Conservation (phyloP, 1,140 invertebrate genomes). For the Stegodyphus dumicola region DNA sequence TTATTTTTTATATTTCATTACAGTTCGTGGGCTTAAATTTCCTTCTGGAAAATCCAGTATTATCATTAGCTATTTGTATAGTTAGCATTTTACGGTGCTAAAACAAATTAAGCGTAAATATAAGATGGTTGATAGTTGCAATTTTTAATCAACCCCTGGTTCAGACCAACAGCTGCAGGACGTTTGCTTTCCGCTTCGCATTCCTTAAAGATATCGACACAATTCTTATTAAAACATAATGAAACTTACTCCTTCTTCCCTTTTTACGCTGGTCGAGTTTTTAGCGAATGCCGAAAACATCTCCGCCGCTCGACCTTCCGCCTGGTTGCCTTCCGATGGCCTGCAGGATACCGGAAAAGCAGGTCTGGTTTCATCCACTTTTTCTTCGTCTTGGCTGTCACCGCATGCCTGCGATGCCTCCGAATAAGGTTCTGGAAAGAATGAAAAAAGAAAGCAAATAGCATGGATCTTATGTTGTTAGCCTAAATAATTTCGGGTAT, state of each 20-base stretch:
- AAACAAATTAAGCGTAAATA: too few species aligned
- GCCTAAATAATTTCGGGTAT: too few species aligned
- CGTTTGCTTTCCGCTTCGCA: slow-evolving; percentile 31
- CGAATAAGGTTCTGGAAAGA: not conserved
- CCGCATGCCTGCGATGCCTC: not conserved
- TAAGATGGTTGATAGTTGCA: too few species aligned
- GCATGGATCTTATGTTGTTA: too few species aligned
- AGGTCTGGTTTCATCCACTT: slow-evolving; percentile 2
- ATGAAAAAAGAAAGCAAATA: too few species aligned
- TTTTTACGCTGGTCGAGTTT: slow-evolving; percentile 13
- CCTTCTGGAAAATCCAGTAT: too few species aligned
- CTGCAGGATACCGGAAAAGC: slow-evolving; percentile 1
- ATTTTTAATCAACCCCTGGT: too few species aligned
- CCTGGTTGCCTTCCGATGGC: not conserved
- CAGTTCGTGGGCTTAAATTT: too few species aligned
- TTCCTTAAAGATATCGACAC: slow-evolving; percentile 46
- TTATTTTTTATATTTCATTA: too few species aligned
- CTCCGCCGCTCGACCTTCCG: not conserved
- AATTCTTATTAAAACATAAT: slow-evolving; percentile 52
- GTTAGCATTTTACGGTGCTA: too few species aligned
- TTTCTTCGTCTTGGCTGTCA: slow-evolving; percentile 7
- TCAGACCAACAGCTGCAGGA: slow-evolving; percentile 5
- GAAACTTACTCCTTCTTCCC: slow-evolving; percentile 14
- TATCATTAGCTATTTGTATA: too few species aligned
- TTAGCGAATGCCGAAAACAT: not conserved